These are phyloP conservation scores for Altica lythri DNA, from an alignment of 2,888 invertebrate genomes.

Conservation along the genomic window DNA sequence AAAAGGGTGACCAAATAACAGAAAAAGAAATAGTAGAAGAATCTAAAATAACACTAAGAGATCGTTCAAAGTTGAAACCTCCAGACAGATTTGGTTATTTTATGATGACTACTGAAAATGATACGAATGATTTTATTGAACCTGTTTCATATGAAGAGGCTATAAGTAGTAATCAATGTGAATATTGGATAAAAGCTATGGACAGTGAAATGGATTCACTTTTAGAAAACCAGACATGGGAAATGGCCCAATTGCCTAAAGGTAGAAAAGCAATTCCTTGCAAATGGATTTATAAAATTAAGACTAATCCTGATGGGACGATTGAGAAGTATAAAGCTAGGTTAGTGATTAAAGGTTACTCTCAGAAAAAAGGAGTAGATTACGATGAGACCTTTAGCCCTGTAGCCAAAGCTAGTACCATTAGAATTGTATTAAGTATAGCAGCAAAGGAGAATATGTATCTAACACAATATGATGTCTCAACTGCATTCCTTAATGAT, in stretches of 20 bases:
- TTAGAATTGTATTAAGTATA: conserved; percentile 39
- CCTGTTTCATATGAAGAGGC: conserved; percentile 17
- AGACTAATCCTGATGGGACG: conserved; percentile 44
- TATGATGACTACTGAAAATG: not conserved
- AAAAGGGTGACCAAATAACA: not conserved
- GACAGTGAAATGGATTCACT: conserved; percentile 43
- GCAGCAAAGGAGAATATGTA: conserved; percentile 35
- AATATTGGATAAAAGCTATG: conserved; percentile 40
- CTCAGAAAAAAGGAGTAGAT: conserved; percentile 45
- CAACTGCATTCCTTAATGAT: too few relatives aligned
- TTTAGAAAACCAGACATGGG: conserved; percentile 45
- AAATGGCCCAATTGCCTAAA: conserved; percentile 27
- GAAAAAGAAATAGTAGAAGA: not conserved
- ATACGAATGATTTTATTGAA: not conserved
- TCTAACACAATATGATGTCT: conserved; percentile 43
- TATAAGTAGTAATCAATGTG: conserved; percentile 27
- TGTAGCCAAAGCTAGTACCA: conserved; percentile 39
- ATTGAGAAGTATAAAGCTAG: conserved; percentile 38
- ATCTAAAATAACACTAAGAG: not conserved
- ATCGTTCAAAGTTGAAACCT: not conserved
- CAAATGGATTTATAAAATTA: conserved; percentile 45
- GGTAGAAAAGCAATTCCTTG: conserved; percentile 38
- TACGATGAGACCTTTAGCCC: too few relatives aligned
- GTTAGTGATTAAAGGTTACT: too few relatives aligned
- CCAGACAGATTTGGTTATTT: not conserved